Evolutionary conservation across 1,140 invertebrate genomes (phyloP), one percentile per base, ranked within the genome.

Genomic region (Belonocnema kinseyi): DNA sequence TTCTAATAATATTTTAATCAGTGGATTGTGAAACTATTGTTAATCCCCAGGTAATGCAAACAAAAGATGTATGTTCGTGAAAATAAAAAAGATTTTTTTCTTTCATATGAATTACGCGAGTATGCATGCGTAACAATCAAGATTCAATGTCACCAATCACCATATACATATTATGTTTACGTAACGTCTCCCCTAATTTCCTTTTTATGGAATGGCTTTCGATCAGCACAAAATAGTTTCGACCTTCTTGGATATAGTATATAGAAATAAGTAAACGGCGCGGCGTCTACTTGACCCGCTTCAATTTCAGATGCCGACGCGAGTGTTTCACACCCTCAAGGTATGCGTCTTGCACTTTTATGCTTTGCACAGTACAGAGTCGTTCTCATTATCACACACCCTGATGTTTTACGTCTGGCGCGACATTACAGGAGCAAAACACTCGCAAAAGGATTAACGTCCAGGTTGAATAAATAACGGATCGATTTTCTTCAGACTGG

Each of bases 401-500:
- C 12, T 66, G 58, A 33, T 33, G 12, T 66, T 16, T 33, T 40
- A 40, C 21, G 26, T 66, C 58, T 66, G 58, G 58, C 3, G 16
- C 58, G 58, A 66, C 58, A 16, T 66, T 66, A 40, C 58, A 66
- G 58, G 58, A 21, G 26, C 58, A 66, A 66, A 66, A 66, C 58
- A 66, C 58, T 66, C 58, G 21, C 58, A 66, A 66, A 66, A 66
- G 58, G 33, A 66, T 66, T 33, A 66, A 33, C 58, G 58, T 21
- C 58, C 58, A 66, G 58, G 26, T 40, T 40, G 26, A 66, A 66
- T 66, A 66, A 66, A 66, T 26, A 66, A 0, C 58, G 26, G 58
- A 66, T 66, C 58, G 58, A 66, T 66, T 66, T 66, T 66, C 58
- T 66, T 66, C 58, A 66, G 58, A 26, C 58, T 66, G 58, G 21